Base-by-base conservation (phyloP, 2,888 invertebrate species). In the Cantharis rustica region DNA sequence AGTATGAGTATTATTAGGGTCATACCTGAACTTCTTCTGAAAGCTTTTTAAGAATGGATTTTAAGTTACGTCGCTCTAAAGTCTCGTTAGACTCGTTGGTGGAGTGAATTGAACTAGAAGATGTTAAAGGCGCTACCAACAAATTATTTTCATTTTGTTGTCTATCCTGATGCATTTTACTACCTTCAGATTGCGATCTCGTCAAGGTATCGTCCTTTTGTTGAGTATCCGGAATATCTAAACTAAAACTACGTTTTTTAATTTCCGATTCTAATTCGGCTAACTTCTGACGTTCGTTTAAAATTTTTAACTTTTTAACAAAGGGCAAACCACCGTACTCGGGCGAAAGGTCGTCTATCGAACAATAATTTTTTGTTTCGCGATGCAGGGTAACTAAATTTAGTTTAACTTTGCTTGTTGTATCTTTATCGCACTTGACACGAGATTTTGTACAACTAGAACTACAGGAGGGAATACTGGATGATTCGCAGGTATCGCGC, bases 321-420 rank as follows among this genome's bases (percentile, higher is more conserved):
- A 96, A 96, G 0, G 96, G 96, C 76, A 96, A 88, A 13, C 95
- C 94, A 71, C 94, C 94, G 83, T 96, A 96, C 86, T 96, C 96
- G 0, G 96, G 96, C 10, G 95, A 96, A 47, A 96, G 88, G 86
- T 96, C 96, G 84, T 95, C 95, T 71, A 96, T 94, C n/a, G 95
- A 95, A 79, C 92, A 91, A 87, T 96, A 96, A 86, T 93, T 92
- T 87, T 95, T 95, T 82, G 88, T 88, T 89, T 85, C 86, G 68
- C 85, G 84, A 10, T 86, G 84, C 17, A 88, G 75, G 11, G 84
- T 81, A 61, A 87, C 78, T 15, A 75, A 62, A 71, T 80, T 86
- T 2, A 86, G 86, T 79, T 86, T 87, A 47, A 47, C 78, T 82
- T 85, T 74, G 71, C 70, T 4, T 13, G 17, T 31, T 10, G 23